Percentiles rank a stretch among this genome's conserved stretches.
Conservation (phyloP, 2,797 vertebrate species). For the Serranus cabrilla region DNA sequence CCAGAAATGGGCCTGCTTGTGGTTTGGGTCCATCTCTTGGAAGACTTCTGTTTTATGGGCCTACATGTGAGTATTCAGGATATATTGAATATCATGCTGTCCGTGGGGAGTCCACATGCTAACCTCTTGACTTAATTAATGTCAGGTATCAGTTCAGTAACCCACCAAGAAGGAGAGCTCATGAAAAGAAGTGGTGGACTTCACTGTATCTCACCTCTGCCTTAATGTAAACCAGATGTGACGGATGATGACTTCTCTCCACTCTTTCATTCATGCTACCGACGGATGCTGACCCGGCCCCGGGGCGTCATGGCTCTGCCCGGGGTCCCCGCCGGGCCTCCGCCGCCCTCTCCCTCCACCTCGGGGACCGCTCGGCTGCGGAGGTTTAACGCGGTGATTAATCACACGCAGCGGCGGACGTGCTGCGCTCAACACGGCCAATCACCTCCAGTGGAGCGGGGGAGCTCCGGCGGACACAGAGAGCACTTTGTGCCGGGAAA, state of each 20-base stretch:
- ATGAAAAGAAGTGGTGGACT: conserved; percentile 44
- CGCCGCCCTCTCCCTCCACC: conserved; percentile 44
- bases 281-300: conserved; percentile 69
- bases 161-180: conserved; percentile 53
- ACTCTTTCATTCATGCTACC: conserved; percentile 70
- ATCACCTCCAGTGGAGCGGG: conserved; percentile 63
- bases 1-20: background rate
- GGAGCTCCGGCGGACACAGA: conserved; percentile 78
- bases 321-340: conserved; percentile 53
- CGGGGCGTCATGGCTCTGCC: conserved; percentile 52
- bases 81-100: background rate
- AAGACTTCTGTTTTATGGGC: no score
- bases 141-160: conserved; percentile 51
- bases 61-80: background rate
- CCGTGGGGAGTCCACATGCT: background rate
- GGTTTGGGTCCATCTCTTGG: background rate
- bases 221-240: conserved; percentile 83
- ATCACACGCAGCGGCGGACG: conserved; percentile 77
- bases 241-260: conserved; percentile 63
- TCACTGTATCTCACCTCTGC: conserved; percentile 75
- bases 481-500: conserved; percentile 81
- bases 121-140: conserved; percentile 31
- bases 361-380: conserved; percentile 63
- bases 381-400: conserved; percentile 81
- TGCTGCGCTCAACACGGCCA: conserved; percentile 72